These are phyloP conservation scores for Hermodice carunculata DNA, from an alignment of 2,888 invertebrate species.

Conservation along the genomic window DNA sequence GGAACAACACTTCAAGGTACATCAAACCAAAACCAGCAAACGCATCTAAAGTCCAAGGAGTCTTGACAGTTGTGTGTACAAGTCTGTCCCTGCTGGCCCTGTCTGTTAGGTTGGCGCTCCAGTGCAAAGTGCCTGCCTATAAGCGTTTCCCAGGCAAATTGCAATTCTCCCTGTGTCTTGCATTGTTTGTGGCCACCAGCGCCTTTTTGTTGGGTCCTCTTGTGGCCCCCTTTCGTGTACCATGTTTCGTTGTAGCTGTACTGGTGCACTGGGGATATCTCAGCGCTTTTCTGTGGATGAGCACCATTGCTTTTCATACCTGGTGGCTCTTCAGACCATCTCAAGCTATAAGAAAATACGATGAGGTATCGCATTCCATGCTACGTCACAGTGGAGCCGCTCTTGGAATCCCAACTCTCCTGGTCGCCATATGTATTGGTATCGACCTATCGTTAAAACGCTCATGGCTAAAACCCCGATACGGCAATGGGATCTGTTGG, in stretches of 20 bases:
- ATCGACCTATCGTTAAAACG: neutral
- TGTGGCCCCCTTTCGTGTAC: neutral
- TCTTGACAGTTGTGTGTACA: neutral
- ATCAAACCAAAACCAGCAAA: too few species aligned
- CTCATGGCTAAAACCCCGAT: neutral
- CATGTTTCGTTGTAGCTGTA: neutral
- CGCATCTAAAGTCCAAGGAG: neutral
- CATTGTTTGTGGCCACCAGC: neutral
- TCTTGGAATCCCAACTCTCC: neutral
- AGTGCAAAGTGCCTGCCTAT: neutral
- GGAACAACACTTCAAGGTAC: too few species aligned
- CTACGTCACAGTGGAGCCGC: too few species aligned
- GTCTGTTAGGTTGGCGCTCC: neutral
- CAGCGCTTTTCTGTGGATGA: conserved; percentile 1
- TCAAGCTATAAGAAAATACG: too few species aligned
- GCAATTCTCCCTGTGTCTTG: neutral
- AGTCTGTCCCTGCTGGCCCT: neutral
- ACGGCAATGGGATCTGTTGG: conserved; percentile 1
- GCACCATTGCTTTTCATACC: neutral
- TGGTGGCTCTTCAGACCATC: conserved; percentile 5
- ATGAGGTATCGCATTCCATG: too few species aligned
- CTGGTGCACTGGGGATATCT: conserved; percentile 4
- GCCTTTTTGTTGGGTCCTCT: neutral
- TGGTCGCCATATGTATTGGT: neutral
- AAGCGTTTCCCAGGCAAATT: conserved; percentile 4